Evolutionary conservation across 2,888 invertebrate genomes (phyloP).

Genomic region (Asteroscopus sphinx): DNA sequence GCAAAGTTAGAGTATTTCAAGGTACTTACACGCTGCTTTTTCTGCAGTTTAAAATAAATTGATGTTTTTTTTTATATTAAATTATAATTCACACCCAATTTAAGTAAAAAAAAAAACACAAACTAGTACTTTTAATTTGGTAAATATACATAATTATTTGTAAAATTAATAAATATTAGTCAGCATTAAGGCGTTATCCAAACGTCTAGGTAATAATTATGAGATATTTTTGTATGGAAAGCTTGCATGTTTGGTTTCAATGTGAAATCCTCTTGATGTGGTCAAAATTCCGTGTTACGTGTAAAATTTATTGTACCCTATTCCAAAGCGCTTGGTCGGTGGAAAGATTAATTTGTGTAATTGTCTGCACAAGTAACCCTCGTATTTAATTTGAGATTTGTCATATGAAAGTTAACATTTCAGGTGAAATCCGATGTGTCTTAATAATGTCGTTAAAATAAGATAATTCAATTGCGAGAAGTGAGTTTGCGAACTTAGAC

Average conservation of each 20-base stretch:
- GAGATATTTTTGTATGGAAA: conserved; percentile 71
- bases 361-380: conserved; percentile 49
- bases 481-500: conserved; percentile 25
- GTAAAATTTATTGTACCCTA: conserved; percentile 29
- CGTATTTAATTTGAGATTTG: neutral
- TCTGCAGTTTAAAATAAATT: conserved; percentile 20
- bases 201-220: conserved; percentile 63
- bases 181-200: conserved; percentile 59
- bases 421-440: conserved; percentile 32
- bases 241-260: conserved; percentile 62
- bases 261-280: conserved; percentile 50
- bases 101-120: conserved; percentile 16
- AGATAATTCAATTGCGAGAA: conserved; percentile 21
- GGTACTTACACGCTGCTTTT: too few relatives aligned
- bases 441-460: conserved; percentile 12
- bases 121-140: conserved; percentile 26
- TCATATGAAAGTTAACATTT: conserved; percentile 2
- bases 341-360: conserved; percentile 4
- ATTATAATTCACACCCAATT: conserved; percentile 17
- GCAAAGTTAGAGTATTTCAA: too few relatives aligned
- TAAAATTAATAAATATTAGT: conserved; percentile 56
- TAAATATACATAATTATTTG: conserved; percentile 42
- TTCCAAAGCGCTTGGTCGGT: conserved; percentile 43
- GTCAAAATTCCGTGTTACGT: conserved; percentile 40
- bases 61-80: conserved; percentile 32